phyloP scores from a whole-genome alignment of 2,113 vertebrate species.

The Piaya cayana region DNA sequence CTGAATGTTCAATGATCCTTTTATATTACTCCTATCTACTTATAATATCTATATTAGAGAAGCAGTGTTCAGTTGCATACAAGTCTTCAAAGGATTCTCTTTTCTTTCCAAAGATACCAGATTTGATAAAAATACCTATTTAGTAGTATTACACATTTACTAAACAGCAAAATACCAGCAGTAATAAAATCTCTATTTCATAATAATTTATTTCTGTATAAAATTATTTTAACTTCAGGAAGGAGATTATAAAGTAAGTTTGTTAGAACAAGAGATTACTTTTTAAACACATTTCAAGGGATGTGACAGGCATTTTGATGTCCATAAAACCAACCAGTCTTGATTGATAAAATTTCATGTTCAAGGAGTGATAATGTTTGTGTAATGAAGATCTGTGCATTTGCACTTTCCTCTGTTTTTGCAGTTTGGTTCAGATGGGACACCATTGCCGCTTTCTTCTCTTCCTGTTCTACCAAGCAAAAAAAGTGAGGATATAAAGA shows the following conservation, averaged over 20 bases:
- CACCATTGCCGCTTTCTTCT: neutral
- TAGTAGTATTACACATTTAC: neutral
- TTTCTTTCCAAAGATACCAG: neutral
- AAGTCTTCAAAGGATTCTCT: neutral
- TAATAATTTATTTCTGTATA: neutral
- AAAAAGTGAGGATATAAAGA: neutral
- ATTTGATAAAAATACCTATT: neutral
- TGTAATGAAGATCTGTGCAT: neutral
- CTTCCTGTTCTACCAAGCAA: neutral
- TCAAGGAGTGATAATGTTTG: neutral
- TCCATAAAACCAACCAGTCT: neutral
- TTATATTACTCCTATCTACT: neutral
- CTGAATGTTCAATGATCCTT: neutral
- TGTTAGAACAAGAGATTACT: neutral
- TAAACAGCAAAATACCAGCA: neutral
- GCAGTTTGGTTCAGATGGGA: neutral
- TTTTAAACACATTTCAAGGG: neutral
- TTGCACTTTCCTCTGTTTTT: neutral
- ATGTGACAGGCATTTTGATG: neutral
- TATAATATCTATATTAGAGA: neutral
- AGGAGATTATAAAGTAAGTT: neutral
- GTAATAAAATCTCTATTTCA: neutral
- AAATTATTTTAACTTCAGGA: neutral
- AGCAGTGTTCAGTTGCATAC: neutral
- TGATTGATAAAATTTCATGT: neutral